Evolutionary conservation across 1,140 invertebrate species (phyloP), one percentile per base, ranked within the genome.

Genomic region (Kradibia gibbosae): DNA sequence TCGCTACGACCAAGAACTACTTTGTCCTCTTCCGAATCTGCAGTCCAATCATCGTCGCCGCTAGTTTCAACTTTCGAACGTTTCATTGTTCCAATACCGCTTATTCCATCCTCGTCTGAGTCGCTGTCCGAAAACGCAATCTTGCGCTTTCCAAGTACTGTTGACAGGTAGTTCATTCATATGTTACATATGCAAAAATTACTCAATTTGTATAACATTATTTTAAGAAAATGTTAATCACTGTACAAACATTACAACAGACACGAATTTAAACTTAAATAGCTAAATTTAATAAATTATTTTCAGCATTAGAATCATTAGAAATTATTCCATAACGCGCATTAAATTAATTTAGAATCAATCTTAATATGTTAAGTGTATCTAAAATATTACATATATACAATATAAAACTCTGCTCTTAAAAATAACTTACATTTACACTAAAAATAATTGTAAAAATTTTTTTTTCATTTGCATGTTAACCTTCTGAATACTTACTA

Each of bases 41-140:
- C 89, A 0, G 89, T 89, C 89, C 90, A 91, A 28, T 92, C 92
- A 17, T 92, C 91, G 45, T 92, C 92, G 67, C 91, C 91, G 25
- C 87, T 91, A 1, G 91, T 90, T 55, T 92, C 91, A 39, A 86
- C 91, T 86, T 92, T 93, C 7, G 90, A 87, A 82, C 91, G 90
- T 83, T 94, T 94, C 0, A 82, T 82, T 22, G 70, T 17, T n/a
- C 92, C 89, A 75, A 89, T 85, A 34, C 71, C 82, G 82, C 87
- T 83, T 85, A 60, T 89, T n/a, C 20, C 67, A 86, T 88, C 91
- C 4, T 89, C 87, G 48, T 93, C 93, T 1, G 91, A 93, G 74
- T 92, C 92, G 22, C 89, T 91, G 22, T 91, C 91, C 7, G 88
- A 91, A 83, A 86, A 86, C 7, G 88, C 87, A 1, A 89, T 87